These are phyloP conservation scores for Lycocorax pyrrhopterus DNA, from an alignment of 2,113 vertebrate species.

Conservation along the genomic window DNA sequence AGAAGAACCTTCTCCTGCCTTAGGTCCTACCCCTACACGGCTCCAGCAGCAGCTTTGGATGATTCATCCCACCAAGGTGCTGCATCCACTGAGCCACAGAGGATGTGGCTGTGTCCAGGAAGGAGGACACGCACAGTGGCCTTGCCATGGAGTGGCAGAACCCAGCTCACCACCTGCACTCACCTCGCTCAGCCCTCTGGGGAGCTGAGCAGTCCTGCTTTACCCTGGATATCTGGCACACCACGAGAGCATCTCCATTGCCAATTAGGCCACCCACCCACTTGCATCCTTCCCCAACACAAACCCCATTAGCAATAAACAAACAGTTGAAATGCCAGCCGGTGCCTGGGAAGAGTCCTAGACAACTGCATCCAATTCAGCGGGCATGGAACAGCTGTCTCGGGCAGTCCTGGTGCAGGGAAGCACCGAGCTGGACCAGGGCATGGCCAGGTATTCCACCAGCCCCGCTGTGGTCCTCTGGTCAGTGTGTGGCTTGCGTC, in stretches of 20 bases:
- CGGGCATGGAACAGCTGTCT: background rate
- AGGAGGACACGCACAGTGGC: rapidly evolving
- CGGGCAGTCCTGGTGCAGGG: rapidly evolving
- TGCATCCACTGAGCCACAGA: background rate
- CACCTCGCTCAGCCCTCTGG: background rate
- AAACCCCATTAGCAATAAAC: conserved; percentile 51
- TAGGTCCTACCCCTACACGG: rapidly evolving
- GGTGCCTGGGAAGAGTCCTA: background rate
- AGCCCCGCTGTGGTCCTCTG: background rate
- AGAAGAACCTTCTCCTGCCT: background rate
- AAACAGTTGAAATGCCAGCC: conserved; percentile 55
- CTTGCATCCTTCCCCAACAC: conserved; percentile 42
- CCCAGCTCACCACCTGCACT: background rate
- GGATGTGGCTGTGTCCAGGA: rapidly evolving
- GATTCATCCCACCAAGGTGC: rapidly evolving
- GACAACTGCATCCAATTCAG: background rate
- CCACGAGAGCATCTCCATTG: conserved; percentile 41
- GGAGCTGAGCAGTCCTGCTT: conserved; percentile 24
- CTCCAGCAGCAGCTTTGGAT: background rate
- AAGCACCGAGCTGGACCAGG: background rate
- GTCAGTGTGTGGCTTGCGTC: background rate
- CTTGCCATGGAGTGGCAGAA: background rate
- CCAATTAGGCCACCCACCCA: conserved; percentile 61
- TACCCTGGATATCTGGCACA: conserved; percentile 43
- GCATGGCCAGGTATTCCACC: background rate